Base-by-base conservation (phyloP, 1,140 invertebrate genomes). In the Spodoptera litura region DNA sequence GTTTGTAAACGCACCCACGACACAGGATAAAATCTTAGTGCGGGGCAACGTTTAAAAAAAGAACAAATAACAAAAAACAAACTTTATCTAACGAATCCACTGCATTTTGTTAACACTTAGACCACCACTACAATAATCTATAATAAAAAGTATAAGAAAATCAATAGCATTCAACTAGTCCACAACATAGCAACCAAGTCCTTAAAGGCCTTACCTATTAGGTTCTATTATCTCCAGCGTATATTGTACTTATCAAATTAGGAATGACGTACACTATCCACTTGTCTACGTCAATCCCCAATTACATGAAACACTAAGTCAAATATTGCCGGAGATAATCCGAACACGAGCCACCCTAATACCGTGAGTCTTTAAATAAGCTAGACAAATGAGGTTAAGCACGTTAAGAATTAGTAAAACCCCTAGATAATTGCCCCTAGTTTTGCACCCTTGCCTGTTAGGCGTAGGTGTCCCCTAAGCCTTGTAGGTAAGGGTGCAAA, bases 321-420 rank as follows among this genome's bases (percentile, higher is more conserved):
- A 74, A 74, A 74, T 74, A 66, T 75, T 62, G 58, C 49, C 35
- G 38, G 51, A 8, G 53, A 59, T 81, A 78, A 81, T 78, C 75
- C 75, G 13, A 0, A 49, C 53, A 56, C 55, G 38, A 66, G 38
- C 44, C 52, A 10, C 11, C 31, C 44, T 81, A 81, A 78, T 72
- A 79, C 74, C 38, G 27, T 70, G 52, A 79, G 70, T 80, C 78
- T 82, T 86, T 86, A 85, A 88, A 86, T 88, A 89, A 89, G 83
- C 87, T 84, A 74, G 71, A 76, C 84, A 87, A 87, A 88, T 84
- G 82, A 82, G 74, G 83, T 81, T 89, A 86, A 87, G 84, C 79
- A 74, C 81, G 78, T 81, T 79, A 77, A 75, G 86, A 82, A 87
- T 88, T 89, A 88, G 82, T 62, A 79, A 75, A 81, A 83, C 84